Evolutionary conservation across 2,797 vertebrate genomes (phyloP), one percentile per base, ranked within the genome.

Genomic region (Argentina silus): DNA sequence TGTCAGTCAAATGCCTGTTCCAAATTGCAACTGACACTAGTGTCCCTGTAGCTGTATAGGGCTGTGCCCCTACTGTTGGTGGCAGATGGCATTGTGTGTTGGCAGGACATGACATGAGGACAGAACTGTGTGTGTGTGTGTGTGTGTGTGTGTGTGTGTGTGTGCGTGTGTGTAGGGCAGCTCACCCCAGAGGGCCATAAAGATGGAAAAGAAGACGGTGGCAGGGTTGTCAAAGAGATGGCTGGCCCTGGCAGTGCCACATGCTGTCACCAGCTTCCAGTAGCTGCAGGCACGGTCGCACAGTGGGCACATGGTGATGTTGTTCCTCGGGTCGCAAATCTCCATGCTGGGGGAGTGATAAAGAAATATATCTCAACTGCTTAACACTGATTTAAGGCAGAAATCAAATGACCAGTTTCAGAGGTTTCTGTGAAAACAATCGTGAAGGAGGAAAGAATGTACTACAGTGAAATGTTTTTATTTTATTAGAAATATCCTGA

Each of bases 141-240:
- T 44, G 42, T 7, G 51, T 21, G 67, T 56, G 27, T 43, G 51
- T 23, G 17, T 45, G 36, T 11, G 15, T 68, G 67, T 43, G 50
- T 68, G 66, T 17, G 23, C 19, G 21, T 19, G 51, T 12, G 15
- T 57, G 47, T 21, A 11, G 21, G 56, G 27, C 9, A 2, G 45
- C 95, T 95, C 85, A 99, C 98, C 98, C 98, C 98, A 99, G 74
- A 99, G 91, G 68, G 97, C 96, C 98, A 99, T 99, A 88, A 98
- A 99, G 81, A 99, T 91, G 0, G 98, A 99, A 92, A 98, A 99
- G 94, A 99, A 98, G 74, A 99, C 98, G 0, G 97, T 99, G 73
- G 97, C 96, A 0, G 97, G 98, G 88, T 99, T 99, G 92, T 99
- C 97, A 1, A 99, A 99, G 63, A 99, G 93, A 86, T 99, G 97